Percentiles rank a stretch among this genome's conserved stretches.
phyloP scores from a whole-genome alignment of 2,797 vertebrate genomes.

The Notoglanidium macrostoma region DNA sequence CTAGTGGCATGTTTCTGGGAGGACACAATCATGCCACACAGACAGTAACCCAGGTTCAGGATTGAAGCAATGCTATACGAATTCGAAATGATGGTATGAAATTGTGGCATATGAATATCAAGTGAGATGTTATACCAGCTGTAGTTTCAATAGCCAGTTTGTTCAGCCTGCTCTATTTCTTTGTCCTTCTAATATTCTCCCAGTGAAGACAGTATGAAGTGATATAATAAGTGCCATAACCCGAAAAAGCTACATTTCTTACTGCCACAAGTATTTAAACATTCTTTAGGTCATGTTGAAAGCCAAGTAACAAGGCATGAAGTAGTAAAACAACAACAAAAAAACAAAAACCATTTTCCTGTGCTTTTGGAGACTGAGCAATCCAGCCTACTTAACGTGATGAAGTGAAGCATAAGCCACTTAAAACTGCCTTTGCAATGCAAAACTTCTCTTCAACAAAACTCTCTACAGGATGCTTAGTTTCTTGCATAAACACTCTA shows the following conservation, averaged over 20 bases:
- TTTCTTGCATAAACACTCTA: not conserved
- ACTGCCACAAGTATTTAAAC: not conserved
- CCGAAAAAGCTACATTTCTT: not conserved
- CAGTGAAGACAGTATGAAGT: not conserved
- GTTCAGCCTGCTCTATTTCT: not conserved
- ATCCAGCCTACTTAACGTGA: not conserved
- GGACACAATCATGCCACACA: not conserved
- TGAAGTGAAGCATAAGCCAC: not conserved
- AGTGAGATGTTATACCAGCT: not conserved
- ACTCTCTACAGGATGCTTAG: not conserved
- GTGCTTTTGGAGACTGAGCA: not conserved
- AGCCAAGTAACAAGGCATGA: not conserved
- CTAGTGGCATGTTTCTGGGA: not conserved
- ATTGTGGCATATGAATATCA: not conserved
- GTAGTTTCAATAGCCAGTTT: not conserved
- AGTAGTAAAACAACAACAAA: not conserved
- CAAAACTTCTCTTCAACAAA: slow-evolving; percentile 20
- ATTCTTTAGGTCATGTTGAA: not conserved
- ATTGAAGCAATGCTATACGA: not conserved
- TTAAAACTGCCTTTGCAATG: slow-evolving; percentile 28
- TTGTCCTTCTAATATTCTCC: not conserved
- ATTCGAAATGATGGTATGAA: not conserved
- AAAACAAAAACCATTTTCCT: not conserved
- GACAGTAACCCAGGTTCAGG: not conserved
- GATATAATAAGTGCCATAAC: not conserved